phyloP scores from a whole-genome alignment of 2,113 vertebrate genomes.

The Marcusenius ussheri region DNA sequence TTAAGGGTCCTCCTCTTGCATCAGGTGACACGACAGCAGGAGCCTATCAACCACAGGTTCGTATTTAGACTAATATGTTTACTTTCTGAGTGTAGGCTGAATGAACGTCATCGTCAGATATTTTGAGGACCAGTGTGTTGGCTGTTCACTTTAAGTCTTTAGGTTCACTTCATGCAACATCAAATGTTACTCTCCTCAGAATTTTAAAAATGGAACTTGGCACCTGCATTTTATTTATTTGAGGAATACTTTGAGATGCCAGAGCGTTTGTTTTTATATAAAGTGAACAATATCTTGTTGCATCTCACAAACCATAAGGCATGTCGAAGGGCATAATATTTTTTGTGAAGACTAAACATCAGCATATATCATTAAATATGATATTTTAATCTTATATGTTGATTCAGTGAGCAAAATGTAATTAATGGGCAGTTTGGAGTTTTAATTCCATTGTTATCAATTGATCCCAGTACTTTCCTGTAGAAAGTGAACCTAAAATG shows the following conservation, averaged over 20 bases:
- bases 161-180: background rate
- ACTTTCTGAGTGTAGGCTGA: slow-evolving; percentile 5
- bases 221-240: background rate
- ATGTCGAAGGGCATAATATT: background rate
- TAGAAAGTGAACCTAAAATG: background rate
- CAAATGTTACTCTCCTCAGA: background rate
- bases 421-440: background rate
- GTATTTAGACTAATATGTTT: slow-evolving; percentile 1
- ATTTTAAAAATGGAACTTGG: background rate
- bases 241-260: background rate
- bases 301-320: background rate
- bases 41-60: background rate
- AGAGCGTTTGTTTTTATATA: background rate
- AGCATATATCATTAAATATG: background rate
- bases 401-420: background rate
- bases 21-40: slow-evolving; percentile 2
- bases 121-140: slow-evolving; percentile 15
- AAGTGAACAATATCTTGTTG: background rate
- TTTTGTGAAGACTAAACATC: background rate
- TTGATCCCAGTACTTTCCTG: background rate
- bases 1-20: background rate
- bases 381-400: background rate
- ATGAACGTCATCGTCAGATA: slow-evolving; percentile 4
- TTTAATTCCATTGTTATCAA: background rate
- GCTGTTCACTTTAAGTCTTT: slow-evolving; percentile 4